Conservation (phyloP, 2,888 invertebrate species). For the Drosophila multiciliata region DNA sequence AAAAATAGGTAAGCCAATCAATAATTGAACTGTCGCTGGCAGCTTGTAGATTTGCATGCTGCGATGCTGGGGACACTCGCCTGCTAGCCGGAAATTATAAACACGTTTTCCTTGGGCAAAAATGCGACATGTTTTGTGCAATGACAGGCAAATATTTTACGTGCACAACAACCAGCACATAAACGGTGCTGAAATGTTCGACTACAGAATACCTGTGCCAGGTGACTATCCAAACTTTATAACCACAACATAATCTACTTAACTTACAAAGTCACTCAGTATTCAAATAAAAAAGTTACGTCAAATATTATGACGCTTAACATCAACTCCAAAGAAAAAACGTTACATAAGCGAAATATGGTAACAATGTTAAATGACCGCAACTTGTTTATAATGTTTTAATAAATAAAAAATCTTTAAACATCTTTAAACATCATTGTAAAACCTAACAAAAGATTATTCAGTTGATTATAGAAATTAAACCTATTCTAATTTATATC, state of each 20-base stretch:
- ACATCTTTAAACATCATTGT: not conserved
- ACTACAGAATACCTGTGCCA: constrained; percentile 30
- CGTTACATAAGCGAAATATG: not conserved
- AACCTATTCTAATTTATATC: not conserved
- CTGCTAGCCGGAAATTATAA: constrained; percentile 64
- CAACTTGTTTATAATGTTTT: not conserved
- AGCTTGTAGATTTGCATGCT: constrained; percentile 2
- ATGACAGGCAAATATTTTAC: constrained; percentile 81
- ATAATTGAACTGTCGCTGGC: constrained; percentile 57
- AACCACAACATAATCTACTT: not conserved
- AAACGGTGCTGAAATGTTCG: constrained; percentile 8
- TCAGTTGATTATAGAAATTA: not conserved
- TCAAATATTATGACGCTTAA: not conserved
- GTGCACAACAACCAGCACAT: constrained; percentile 57
- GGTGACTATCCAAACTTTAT: not conserved
- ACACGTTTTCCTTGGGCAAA: constrained; percentile 55
- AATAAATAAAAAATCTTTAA: not conserved
- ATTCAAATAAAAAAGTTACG: not conserved
- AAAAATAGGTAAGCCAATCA: constrained; percentile 50
- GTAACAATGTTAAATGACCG: not conserved
- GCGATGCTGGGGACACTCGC: constrained; percentile 25
- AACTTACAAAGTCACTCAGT: not conserved
- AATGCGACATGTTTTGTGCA: constrained; percentile 54
- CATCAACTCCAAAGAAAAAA: not conserved
- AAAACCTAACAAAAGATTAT: no score